Evolutionary conservation across 2,888 invertebrate genomes (phyloP).

Genomic region (Hofmannophila pseudospretella): DNA sequence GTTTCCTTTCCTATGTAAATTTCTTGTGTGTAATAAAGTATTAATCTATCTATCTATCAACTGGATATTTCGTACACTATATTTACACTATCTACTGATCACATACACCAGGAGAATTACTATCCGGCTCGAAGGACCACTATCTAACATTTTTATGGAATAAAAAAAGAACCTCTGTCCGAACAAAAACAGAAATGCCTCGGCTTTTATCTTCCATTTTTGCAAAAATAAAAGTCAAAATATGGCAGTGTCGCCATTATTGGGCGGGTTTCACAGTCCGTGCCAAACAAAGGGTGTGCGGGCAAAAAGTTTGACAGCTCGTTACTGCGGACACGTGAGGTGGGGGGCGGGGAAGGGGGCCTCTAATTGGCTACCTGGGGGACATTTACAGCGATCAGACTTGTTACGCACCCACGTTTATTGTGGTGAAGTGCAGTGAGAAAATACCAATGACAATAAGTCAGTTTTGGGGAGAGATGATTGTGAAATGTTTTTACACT

Average conservation of each 20-base stretch:
- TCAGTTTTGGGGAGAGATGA: no score
- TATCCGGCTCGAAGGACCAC: no score
- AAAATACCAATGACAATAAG: neutral
- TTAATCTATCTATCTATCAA: no score
- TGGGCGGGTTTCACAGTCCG: conserved; percentile 5
- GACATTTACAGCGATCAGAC: conserved; percentile 4
- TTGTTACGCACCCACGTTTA: neutral
- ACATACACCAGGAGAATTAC: no score
- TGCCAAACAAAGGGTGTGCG: conserved; percentile 17
- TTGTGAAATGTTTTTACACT: no score
- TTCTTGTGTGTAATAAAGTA: no score
- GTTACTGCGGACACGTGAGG: conserved; percentile 12
- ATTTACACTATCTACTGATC: no score
- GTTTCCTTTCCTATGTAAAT: no score
- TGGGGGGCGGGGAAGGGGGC: neutral
- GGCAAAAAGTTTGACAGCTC: conserved; percentile 25
- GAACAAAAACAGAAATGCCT: no score
- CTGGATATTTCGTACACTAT: no score
- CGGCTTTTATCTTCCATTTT: neutral
- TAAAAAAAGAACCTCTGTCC: no score
- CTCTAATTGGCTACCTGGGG: conserved; percentile 21
- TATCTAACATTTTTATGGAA: no score
- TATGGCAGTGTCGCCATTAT: conserved; percentile 6
- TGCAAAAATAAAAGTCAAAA: conserved; percentile 1
- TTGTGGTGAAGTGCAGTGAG: conserved; percentile 2